These are phyloP conservation scores for Malurus leucopterus DNA, from an alignment of 2,797 vertebrate species.

Conservation along the genomic window DNA sequence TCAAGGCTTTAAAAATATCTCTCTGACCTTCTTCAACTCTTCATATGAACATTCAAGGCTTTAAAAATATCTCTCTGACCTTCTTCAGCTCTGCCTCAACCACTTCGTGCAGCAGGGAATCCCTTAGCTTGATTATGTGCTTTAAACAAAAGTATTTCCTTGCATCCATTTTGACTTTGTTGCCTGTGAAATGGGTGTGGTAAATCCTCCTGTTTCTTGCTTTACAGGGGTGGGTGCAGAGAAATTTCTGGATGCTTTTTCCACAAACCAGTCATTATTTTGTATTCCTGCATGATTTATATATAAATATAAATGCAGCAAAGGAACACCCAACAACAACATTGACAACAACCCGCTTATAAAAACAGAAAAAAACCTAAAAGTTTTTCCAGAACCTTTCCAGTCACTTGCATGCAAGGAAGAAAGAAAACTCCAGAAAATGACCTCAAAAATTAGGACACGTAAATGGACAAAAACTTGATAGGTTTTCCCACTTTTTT, in stretches of 20 bases:
- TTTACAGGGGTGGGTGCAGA: neutral
- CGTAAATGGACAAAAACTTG: neutral
- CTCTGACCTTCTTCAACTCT: slow-evolving; percentile 21
- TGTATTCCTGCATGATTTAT: slow-evolving; percentile 6
- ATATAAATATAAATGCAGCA: neutral
- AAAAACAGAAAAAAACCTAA: neutral
- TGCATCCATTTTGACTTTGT: slow-evolving; percentile 38
- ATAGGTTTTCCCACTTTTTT: neutral
- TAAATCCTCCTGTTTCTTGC: neutral
- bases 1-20: slow-evolving; percentile 25
- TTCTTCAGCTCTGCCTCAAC: slow-evolving; percentile 12
- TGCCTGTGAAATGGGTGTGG: slow-evolving; percentile 6
- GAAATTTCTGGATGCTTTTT: neutral
- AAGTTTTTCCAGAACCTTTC: neutral
- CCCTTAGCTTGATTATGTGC: slow-evolving; percentile 44
- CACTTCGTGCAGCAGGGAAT: slow-evolving; percentile 48
- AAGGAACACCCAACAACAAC: neutral
- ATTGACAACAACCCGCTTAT: neutral
- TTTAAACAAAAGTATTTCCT: slow-evolving; percentile 49
- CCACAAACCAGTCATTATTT: slow-evolving; percentile 22
- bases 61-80: slow-evolving; percentile 45
- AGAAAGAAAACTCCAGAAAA: neutral
- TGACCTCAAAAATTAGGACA: neutral
- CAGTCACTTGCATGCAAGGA: neutral
- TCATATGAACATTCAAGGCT: neutral